Conservation (phyloP, 35 echinoderm and acorn worm genomes). For the Patiria miniata region DNA sequence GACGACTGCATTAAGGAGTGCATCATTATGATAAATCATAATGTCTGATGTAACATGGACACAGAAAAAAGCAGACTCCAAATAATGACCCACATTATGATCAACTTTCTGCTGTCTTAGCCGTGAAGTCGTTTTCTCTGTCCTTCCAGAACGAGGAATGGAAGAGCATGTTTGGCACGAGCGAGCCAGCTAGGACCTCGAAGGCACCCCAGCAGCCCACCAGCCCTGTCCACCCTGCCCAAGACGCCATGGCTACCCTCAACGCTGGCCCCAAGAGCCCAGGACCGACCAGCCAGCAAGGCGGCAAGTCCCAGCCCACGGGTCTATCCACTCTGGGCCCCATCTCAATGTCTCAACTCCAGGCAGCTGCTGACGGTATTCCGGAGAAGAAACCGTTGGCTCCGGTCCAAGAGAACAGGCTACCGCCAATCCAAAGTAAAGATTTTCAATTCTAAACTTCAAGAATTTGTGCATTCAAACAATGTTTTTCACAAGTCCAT, state of each 20-base stretch:
- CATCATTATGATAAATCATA: too few species aligned
- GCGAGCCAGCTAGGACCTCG: conserved; percentile 28
- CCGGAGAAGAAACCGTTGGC: conserved; percentile 62
- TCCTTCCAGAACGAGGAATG: conserved; percentile 89
- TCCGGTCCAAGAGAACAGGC: conserved; percentile 50
- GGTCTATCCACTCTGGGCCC: conserved; percentile 65
- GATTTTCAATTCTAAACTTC: neutral
- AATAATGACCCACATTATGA: too few species aligned
- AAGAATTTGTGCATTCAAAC: neutral
- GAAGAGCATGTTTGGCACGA: conserved; percentile 86
- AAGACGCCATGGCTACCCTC: conserved; percentile 49
- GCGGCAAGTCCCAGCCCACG: neutral
- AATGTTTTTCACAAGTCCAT: neutral
- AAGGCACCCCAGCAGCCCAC: conserved; percentile 17
- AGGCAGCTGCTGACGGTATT: conserved; percentile 75
- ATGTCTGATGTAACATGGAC: too few species aligned
- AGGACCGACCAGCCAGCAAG: neutral
- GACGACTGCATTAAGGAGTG: too few species aligned
- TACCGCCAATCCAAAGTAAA: conserved; percentile 59
- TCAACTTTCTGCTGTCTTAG: too few species aligned
- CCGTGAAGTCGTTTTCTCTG: too few species aligned
- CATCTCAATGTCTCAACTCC: conserved; percentile 94
- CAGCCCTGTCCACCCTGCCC: conserved; percentile 56
- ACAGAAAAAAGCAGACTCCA: too few species aligned
- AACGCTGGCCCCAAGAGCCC: conserved; percentile 10